Evolutionary conservation across 2,888 invertebrate species (phyloP).

Genomic region (Agriopis leucophaearia): DNA sequence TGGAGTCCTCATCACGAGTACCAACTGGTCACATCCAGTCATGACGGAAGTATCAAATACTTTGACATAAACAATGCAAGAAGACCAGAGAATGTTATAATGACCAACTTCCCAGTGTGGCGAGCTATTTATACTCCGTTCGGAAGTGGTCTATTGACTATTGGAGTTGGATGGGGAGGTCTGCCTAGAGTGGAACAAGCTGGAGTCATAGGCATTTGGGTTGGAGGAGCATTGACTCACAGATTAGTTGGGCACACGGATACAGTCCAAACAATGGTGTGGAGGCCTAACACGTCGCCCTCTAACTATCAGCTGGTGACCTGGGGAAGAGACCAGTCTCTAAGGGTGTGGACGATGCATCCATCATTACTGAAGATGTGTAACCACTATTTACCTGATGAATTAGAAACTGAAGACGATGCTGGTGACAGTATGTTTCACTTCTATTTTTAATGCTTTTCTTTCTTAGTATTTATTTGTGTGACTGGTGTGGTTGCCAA

Average conservation of each 20-base stretch:
- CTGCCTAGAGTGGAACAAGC: conserved; percentile 92
- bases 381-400: conserved; percentile 88
- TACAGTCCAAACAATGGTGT: conserved; percentile 97
- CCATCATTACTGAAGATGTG: conserved; percentile 94
- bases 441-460: no score
- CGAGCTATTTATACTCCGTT: conserved; percentile 97
- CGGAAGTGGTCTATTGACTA: conserved; percentile 96
- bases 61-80: conserved; percentile 96
- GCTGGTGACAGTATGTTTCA: conserved; percentile 76
- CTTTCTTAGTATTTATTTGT: background rate
- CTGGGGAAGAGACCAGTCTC: conserved; percentile 97
- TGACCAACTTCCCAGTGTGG: conserved; percentile 96
- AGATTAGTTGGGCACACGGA: conserved; percentile 98
- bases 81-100: conserved; percentile 93
- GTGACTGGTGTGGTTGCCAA: no score
- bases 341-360: conserved; percentile 96
- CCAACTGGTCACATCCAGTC: conserved; percentile 96
- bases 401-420: conserved; percentile 85
- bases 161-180: conserved; percentile 96
- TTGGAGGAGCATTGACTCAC: conserved; percentile 90
- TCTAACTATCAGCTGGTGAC: conserved; percentile 95
- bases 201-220: conserved; percentile 84
- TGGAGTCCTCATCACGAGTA: conserved; percentile 96
- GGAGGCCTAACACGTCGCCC: conserved; percentile 91
- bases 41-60: conserved; percentile 98